Evolutionary conservation across 2,113 vertebrate genomes (phyloP), one percentile per base, ranked within the genome.

Genomic region (Tyrannus savana): DNA sequence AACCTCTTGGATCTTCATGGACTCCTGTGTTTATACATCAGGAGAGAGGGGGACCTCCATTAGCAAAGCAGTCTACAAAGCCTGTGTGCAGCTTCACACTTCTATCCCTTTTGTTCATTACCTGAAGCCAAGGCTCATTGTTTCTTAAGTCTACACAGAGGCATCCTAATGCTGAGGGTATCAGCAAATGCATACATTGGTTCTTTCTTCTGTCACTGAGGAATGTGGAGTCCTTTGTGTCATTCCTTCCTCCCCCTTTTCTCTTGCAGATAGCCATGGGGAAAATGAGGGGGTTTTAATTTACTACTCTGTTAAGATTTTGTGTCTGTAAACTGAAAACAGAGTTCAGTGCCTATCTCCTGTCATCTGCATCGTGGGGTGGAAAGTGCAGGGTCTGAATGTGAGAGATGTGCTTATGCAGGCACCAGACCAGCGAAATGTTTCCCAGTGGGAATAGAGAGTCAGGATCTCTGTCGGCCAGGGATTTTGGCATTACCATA

Each of bases 151-250:
- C 94, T 64, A 92, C 95, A 97, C 76, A 91, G 91, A 95, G 93
- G 86, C 86, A 93, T 96, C 96, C 84, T 97, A 96, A 95, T 96
- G 89, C 94, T 92, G 73, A 95, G 96, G 80, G 76, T 95, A 95
- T 97, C 96, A 96, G 91, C 86, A 89, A 95, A 91, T 95, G 96
- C 91, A 93, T 95, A 95, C 93, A 92, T 72, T 87, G 91, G 64
- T 90, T 96, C 94, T 95, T 93, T 93, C 91, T 95, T 95, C 94
- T 96, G 95, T 96, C 96, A 95, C 91, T 97, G 89, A 95, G 96
- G 96, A 96, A 97, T 97, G 95, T 87, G 83, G 56, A 95, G 56
- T 95, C 91, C 73, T 97, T 97, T 97, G 96, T 97, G 86, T 90
- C 73, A 28, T 86, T 92, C 83, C 73, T 95, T 95, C 95, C 80